These are phyloP conservation scores for Troides helena DNA, from an alignment of 2,888 invertebrate species.

Conservation along the genomic window DNA sequence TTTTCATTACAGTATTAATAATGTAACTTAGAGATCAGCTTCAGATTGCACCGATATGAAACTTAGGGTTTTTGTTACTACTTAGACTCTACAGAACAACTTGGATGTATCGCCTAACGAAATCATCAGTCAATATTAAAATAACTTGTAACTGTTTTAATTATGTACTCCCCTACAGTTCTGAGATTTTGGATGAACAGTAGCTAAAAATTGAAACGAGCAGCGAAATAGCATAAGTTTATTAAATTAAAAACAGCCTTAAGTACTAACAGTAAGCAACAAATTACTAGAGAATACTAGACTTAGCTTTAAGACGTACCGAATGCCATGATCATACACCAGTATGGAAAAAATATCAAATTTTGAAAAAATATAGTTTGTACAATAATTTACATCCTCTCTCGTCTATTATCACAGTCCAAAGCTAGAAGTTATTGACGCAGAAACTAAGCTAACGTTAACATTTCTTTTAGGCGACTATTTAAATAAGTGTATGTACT, in stretches of 20 bases:
- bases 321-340: constrained; percentile 36
- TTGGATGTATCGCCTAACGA: too few relatives aligned
- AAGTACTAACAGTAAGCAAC: constrained; percentile 44
- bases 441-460: background rate
- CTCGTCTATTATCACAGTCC: constrained; percentile 72
- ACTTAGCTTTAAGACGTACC: constrained; percentile 43
- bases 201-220: constrained; percentile 7
- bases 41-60: too few relatives aligned
- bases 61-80: too few relatives aligned
- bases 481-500: background rate
- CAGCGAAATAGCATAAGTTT: constrained; percentile 48
- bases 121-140: too few relatives aligned
- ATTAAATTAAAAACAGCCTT: constrained; percentile 64
- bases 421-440: constrained; percentile 51
- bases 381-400: constrained; percentile 55
- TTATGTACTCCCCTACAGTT: too few relatives aligned
- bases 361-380: constrained; percentile 52
- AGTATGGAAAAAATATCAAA: constrained; percentile 46
- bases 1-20: too few relatives aligned
- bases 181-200: too few relatives aligned
- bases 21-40: too few relatives aligned
- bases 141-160: too few relatives aligned
- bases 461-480: background rate
- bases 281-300: constrained; percentile 39
- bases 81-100: too few relatives aligned